Base-by-base conservation (phyloP, 2,113 vertebrate species). In the Urocitellus parryii region DNA sequence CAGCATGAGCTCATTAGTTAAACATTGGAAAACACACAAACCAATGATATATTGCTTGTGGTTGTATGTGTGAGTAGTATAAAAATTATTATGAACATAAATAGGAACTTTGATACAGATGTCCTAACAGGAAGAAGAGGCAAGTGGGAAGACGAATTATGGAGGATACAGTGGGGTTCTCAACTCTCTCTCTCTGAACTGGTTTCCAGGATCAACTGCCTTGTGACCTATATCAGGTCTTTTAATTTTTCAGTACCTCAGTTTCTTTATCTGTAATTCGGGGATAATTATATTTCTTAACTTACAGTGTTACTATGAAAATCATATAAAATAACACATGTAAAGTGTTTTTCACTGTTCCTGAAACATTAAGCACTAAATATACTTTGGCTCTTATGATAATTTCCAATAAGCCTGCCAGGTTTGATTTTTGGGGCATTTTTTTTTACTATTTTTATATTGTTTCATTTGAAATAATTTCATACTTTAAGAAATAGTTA, bases 391-490 rank as follows among this genome's bases (percentile, higher is more conserved):
- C 9, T 32, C 88, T 68, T 88, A 76, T 91, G 63, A 76, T 74
- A 14, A 48, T 82, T 82, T 92, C 67, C 58, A 92, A 92, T 58
- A 81, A 42, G 56, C n/a, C 32, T 67, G 24, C 37, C 22, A 82
- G 53, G 70, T 91, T 91, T 72, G 29, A 32, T 18, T 18, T n/a
- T 16, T 80, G 22, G 3, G 4, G 16, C 11, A 9, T 24, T 76
- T 5, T 77, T 81, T 58, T 63, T 58, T 63, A 58, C n/a, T 80
- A 63, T 29, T 53, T 78, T 80, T n/a, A 7, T 76, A 68, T 77
- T 34, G 4, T 94, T 80, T 96, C 39, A 81, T 68, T 81, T 87
- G 76, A 88, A 91, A 91, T 88, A 77, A 77, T 91, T 82, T 94
- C n/a, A 90, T n/a, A 82, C 42, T 84, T 86, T 32, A 1, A 94